A percentile compares a stretch with the other conserved stretches of the same genome.
Evolutionary conservation across 2,797 vertebrate genomes (phyloP).

Genomic region (Tinamus major): DNA sequence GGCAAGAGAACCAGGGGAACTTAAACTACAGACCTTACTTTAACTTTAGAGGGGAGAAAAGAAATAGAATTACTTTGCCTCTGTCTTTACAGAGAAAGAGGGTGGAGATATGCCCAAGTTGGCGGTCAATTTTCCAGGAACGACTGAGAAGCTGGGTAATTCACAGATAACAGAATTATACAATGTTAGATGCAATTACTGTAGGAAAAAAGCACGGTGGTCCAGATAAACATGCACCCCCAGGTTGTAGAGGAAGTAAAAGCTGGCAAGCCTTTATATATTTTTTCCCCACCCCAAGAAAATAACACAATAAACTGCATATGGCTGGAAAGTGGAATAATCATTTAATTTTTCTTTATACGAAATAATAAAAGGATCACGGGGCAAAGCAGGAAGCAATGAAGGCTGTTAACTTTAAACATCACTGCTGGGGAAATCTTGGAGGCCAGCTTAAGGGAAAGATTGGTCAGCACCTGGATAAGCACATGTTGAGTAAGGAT

Average conservation of each 20-base stretch:
- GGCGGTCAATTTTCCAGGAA: conserved; percentile 79
- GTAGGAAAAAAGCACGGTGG: conserved; percentile 47
- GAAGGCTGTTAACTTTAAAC: conserved; percentile 44
- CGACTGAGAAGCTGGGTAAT: conserved; percentile 78
- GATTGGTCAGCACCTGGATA: conserved; percentile 63
- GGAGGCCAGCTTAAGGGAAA: conserved; percentile 44
- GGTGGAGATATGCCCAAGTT: conserved; percentile 81
- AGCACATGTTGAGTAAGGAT: conserved; percentile 48
- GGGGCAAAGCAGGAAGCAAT: conserved; percentile 53
- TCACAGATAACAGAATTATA: conserved; percentile 60
- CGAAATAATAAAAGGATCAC: conserved; percentile 32
- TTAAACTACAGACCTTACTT: conserved; percentile 71
- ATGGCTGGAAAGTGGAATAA: conserved; percentile 36
- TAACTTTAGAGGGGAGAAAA: conserved; percentile 67
- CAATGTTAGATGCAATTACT: conserved; percentile 41
- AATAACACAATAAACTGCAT: conserved; percentile 47
- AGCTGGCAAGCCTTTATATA: conserved; percentile 26
- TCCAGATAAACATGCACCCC: conserved; percentile 65
- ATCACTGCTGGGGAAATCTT: conserved; percentile 47
- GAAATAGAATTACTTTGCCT: conserved; percentile 73
- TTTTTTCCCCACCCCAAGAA: conserved; percentile 45
- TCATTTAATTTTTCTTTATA: conserved; percentile 27
- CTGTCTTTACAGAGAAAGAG: conserved; percentile 83
- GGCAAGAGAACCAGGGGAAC: conserved; percentile 54
- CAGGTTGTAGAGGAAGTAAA: conserved; percentile 44